These are phyloP conservation scores for Stomatorhinus ivindoensis DNA, from an alignment of 2,113 vertebrate genomes.

Conservation along the genomic window DNA sequence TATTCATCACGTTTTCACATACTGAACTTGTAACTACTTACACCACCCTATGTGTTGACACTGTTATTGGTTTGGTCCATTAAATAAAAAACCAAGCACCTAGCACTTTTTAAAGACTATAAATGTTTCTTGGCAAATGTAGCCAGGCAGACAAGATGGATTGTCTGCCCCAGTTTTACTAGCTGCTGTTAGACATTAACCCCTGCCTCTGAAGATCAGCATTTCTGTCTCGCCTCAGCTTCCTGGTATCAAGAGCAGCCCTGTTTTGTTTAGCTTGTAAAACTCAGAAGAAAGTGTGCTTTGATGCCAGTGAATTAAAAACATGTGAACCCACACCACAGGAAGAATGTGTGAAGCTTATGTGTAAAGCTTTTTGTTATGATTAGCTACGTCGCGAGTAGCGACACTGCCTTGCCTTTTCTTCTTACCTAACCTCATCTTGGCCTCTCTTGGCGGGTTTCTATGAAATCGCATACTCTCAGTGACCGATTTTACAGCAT, in stretches of 20 bases:
- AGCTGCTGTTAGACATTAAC: not conserved
- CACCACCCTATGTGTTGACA: not conserved
- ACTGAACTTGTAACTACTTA: not conserved
- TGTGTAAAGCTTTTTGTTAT: not conserved
- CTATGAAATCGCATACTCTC: not conserved
- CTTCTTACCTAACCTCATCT: not conserved
- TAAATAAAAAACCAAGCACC: not conserved
- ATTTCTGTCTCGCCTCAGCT: not conserved
- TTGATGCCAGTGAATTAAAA: not conserved
- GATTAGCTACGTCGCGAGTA: not conserved
- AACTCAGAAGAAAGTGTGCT: not conserved
- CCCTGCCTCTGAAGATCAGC: not conserved
- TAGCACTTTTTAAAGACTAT: not conserved
- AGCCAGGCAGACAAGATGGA: not conserved
- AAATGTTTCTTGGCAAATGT: not conserved
- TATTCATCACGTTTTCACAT: not conserved
- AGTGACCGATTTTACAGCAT: not conserved
- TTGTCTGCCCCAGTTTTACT: not conserved
- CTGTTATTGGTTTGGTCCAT: not conserved
- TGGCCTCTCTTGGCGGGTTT: not conserved
- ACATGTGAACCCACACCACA: not conserved
- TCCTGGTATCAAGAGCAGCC: not conserved
- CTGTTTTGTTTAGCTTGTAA: not conserved
- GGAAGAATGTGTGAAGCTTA: not conserved
- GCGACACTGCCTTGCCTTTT: not conserved